These are phyloP conservation scores for Pterocles orientalis DNA, from an alignment of 2,113 vertebrate species.

Conservation along the genomic window DNA sequence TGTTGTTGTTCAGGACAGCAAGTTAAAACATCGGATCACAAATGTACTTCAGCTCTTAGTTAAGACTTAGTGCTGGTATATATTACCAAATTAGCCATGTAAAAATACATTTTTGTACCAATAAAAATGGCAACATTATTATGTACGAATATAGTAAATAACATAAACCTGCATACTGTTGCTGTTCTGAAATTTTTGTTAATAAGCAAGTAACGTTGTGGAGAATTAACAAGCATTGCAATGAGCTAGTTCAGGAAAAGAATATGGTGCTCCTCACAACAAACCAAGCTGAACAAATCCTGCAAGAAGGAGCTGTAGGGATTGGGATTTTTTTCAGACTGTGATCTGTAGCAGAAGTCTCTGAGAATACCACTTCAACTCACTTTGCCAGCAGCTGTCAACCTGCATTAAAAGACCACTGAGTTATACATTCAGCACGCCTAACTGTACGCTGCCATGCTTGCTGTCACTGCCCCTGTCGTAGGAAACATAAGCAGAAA, in stretches of 20 bases:
- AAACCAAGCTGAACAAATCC: conserved; percentile 1
- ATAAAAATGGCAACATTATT: neutral
- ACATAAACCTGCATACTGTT: neutral
- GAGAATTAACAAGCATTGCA: neutral
- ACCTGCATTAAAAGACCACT: conserved; percentile 14
- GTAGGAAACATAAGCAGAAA: rapidly evolving
- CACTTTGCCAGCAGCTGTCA: neutral
- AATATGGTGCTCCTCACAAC: neutral
- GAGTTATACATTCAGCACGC: neutral
- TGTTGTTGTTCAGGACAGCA: neutral
- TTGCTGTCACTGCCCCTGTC: neutral
- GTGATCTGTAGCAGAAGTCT: conserved; percentile 3
- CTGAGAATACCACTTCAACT: neutral
- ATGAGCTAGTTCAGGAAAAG: neutral
- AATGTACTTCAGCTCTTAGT: neutral
- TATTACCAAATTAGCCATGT: neutral
- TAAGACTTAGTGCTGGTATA: neutral
- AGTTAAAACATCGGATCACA: neutral
- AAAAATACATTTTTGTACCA: neutral
- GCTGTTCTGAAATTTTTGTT: neutral
- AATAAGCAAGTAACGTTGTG: neutral
- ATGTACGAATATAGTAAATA: neutral
- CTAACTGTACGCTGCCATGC: neutral
- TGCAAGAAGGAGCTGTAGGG: neutral
- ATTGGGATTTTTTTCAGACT: neutral